Conservation (phyloP, 2,888 invertebrate species). For the Ptychoptera albimana region DNA sequence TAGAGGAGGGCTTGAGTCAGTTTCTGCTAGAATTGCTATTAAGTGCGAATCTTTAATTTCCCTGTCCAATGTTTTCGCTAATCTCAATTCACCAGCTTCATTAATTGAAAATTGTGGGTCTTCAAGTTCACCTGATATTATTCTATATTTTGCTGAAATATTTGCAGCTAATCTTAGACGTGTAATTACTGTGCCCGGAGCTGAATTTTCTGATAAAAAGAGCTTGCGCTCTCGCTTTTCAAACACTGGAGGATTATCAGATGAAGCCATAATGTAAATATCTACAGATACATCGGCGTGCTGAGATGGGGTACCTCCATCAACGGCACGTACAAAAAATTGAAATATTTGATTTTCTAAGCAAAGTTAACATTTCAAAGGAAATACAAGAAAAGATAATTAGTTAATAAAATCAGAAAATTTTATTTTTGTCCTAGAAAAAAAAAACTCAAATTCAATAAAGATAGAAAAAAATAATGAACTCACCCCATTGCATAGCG, state of each 20-base stretch:
- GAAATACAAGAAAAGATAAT: neutral
- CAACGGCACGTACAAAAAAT: slow-evolving; percentile 78
- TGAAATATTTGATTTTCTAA: slow-evolving; percentile 60
- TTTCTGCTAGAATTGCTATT: slow-evolving; percentile 56
- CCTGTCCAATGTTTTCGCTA: slow-evolving; percentile 59
- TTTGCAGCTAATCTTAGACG: slow-evolving; percentile 49
- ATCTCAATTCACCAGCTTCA: slow-evolving; percentile 52
- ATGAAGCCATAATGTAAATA: slow-evolving; percentile 56
- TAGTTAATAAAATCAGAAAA: slow-evolving; percentile 2
- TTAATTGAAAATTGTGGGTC: slow-evolving; percentile 55
- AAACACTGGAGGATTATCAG: slow-evolving; percentile 55
- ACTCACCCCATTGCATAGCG: slow-evolving; percentile 32
- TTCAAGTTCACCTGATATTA: slow-evolving; percentile 43
- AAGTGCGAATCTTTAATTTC: slow-evolving; percentile 53
- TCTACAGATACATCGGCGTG: slow-evolving; percentile 70
- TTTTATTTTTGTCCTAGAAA: too few species aligned
- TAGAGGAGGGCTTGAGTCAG: slow-evolving; percentile 52
- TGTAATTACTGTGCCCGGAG: slow-evolving; percentile 49
- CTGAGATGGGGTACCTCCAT: slow-evolving; percentile 57
- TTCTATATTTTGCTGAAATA: slow-evolving; percentile 41
- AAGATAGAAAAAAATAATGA: neutral
- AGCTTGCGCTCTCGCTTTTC: slow-evolving; percentile 58
- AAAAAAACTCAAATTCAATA: neutral
- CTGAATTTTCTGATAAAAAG: slow-evolving; percentile 62
- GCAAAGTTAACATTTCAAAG: slow-evolving; percentile 22